Base-by-base conservation (phyloP, 2,113 vertebrate species). In the Erpornis zantholeuca region DNA sequence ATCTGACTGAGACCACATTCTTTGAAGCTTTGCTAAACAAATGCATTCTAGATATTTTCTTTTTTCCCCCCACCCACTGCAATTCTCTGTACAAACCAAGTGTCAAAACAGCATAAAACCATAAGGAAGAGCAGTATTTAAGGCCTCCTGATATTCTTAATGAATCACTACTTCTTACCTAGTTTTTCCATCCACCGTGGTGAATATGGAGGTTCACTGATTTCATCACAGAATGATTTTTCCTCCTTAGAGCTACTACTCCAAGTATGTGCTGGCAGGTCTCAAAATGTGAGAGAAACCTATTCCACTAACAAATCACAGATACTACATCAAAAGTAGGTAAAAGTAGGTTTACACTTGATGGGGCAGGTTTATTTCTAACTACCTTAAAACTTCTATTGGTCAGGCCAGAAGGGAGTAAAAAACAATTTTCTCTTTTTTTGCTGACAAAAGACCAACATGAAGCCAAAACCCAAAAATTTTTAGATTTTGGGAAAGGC, bases 381-480 rank as follows among this genome's bases (percentile, higher is more conserved):
- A 12, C 7, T 75, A 15, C 28, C 56, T 56, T 3, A 40, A 70
- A 70, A 18, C 20, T 88, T 59, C n/a, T 71, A 9, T 52, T 45
- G 10, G 17, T 38, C 33, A 79, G 18, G 21, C 28, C 28, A 85
- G 29, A 73, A 87, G 65, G 13, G 9, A 83, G 61, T 42, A 38
- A 69, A 65, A 8, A 85, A 31, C 3, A 2, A 5, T 77, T 78
- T 86, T 56, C 22, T n/a, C 7, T 35, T 64, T 53, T 11, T 38
- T 64, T 72, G 10, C 31, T 66, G 29, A 36, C 4, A n/a, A 42
- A 86, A 65, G 36, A 49, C 5, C 29, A 71, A 42, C 31, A 73
- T 0, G 0, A 61, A 80, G 4, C 12, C 15, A 45, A 93, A 78
- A 17, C 1, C 13, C 16, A 40, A 33, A 29, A 64, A 16, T 1